phyloP scores from a whole-genome alignment of 2,888 invertebrate species.

The Phymatocera aterrima region DNA sequence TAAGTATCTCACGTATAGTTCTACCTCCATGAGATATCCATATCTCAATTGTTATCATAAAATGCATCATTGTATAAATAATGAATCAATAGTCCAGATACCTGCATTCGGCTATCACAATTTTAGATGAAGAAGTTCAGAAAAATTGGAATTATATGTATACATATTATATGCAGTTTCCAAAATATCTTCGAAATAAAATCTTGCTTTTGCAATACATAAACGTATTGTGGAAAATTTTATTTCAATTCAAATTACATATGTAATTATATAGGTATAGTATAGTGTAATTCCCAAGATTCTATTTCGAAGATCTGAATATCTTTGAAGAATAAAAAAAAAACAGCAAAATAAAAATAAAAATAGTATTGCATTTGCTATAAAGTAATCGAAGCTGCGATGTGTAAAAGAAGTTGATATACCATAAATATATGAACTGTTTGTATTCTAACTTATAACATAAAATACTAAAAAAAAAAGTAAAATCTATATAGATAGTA shows the following conservation, averaged over 20 bases:
- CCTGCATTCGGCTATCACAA: constrained; percentile 30
- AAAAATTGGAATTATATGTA: constrained; percentile 2
- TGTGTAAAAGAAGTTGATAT: constrained; percentile 44
- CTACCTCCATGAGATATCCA: constrained; percentile 7
- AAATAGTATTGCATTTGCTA: constrained; percentile 39
- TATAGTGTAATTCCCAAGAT: constrained; percentile 5
- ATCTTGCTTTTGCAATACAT: neutral
- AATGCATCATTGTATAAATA: constrained; percentile 12
- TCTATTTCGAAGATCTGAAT: constrained; percentile 19
- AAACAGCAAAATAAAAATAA: neutral
- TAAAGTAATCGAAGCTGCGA: constrained; percentile 35
- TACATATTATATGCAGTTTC: too few relatives aligned
- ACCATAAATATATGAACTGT: constrained; percentile 62
- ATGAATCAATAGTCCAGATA: constrained; percentile 39
- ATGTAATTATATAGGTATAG: too few relatives aligned
- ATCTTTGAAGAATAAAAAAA: neutral
- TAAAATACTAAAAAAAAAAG: constrained; percentile 55
- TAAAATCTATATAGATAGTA: constrained; percentile 44
- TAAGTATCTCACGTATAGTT: neutral
- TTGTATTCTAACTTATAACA: constrained; percentile 69
- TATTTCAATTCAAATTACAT: neutral
- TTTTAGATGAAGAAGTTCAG: neutral
- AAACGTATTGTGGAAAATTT: neutral
- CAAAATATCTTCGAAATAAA: constrained; percentile 7
- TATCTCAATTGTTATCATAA: constrained; percentile 27